These are phyloP conservation scores for Arbacia lixula DNA, from an alignment of 53 echinoderm and acorn worm species.

Conservation along the genomic window DNA sequence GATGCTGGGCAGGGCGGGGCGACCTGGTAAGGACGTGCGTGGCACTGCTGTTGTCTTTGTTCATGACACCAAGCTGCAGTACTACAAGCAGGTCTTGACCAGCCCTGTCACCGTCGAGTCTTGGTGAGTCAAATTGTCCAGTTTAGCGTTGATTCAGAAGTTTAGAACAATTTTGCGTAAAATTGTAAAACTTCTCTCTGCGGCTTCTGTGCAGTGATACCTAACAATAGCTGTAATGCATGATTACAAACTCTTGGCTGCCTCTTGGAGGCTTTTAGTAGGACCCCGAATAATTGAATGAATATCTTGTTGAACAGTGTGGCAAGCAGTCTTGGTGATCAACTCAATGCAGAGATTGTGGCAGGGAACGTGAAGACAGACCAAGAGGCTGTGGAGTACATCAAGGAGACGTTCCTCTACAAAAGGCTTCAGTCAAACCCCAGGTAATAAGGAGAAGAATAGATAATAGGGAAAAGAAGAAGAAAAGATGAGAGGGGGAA, in stretches of 20 bases:
- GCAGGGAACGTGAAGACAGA: background rate
- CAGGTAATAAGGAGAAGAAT: too few relatives aligned
- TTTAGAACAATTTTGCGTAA: too few relatives aligned
- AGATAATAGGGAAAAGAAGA: too few relatives aligned
- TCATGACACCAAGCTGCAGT: background rate
- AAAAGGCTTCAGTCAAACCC: constrained; percentile 7
- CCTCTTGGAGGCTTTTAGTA: background rate
- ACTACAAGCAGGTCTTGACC: background rate
- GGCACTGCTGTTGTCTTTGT: background rate
- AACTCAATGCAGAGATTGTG: constrained; percentile 24
- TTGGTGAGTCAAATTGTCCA: constrained; percentile 2
- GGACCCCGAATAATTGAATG: background rate
- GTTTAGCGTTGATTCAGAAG: background rate
- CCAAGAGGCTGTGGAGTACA: background rate
- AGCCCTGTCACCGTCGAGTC: background rate
- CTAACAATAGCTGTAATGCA: too few relatives aligned
- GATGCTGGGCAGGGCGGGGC: constrained; percentile 9
- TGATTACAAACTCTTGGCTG: too few relatives aligned
- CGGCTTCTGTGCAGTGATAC: too few relatives aligned
- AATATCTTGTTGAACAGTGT: background rate
- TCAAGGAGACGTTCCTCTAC: constrained; percentile 6
- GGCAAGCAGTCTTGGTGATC: background rate
- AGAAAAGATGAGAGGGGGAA: too few relatives aligned
- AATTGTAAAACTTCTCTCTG: too few relatives aligned
- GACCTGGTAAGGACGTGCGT: background rate